These are phyloP conservation scores for Equus quagga DNA, from an alignment of 2,113 vertebrate species.

Conservation along the genomic window DNA sequence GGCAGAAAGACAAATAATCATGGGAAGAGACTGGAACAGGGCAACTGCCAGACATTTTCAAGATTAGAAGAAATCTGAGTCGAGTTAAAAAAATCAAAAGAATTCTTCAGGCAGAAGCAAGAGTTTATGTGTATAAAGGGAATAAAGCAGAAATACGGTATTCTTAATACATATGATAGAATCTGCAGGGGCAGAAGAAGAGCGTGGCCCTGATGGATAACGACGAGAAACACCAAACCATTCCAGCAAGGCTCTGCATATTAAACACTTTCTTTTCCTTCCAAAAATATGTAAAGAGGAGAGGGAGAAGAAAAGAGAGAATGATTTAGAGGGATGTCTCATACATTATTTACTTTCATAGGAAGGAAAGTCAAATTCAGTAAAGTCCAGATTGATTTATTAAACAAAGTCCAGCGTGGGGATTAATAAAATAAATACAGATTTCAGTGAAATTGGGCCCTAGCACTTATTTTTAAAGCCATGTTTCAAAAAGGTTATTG, in stretches of 20 bases:
- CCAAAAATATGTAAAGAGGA: constrained; percentile 19
- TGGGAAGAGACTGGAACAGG: background rate
- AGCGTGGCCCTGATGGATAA: background rate
- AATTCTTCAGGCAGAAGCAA: constrained; percentile 27
- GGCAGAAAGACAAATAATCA: constrained; percentile 11
- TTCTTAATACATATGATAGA: background rate
- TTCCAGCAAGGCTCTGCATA: background rate
- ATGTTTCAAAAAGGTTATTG: background rate
- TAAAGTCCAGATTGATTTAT: constrained; percentile 23
- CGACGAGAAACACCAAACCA: background rate
- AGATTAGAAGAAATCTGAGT: constrained; percentile 30
- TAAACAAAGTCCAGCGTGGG: constrained; percentile 11
- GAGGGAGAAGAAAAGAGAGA: background rate
- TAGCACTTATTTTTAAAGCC: background rate
- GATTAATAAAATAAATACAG: constrained; percentile 16
- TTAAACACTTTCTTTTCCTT: background rate
- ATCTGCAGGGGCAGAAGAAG: background rate
- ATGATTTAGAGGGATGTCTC: constrained; percentile 29
- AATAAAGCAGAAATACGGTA: background rate
- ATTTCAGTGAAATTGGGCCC: background rate
- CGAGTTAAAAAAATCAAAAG: constrained; percentile 40
- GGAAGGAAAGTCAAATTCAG: constrained; percentile 39
- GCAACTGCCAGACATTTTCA: constrained; percentile 31
- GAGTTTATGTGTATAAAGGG: background rate
- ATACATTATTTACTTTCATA: constrained; percentile 27